Percentiles rank a stretch among this genome's conserved stretches.
Conservation (phyloP, 2,888 invertebrate genomes). For the Chouioia cunea region DNA sequence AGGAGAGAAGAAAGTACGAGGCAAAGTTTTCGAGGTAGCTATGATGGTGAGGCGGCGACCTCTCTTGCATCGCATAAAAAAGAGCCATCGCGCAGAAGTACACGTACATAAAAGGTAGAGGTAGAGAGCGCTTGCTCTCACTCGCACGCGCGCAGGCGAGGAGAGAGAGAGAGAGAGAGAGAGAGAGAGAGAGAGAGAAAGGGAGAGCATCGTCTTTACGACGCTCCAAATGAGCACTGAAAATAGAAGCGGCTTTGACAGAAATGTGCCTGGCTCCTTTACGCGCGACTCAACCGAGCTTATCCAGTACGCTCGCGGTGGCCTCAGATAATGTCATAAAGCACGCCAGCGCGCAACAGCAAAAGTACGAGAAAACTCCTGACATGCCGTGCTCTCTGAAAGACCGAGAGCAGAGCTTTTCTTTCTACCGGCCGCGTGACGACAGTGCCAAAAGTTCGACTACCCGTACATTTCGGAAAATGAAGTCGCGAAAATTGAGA, state of each 20-base stretch:
- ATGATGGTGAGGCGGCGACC: neutral
- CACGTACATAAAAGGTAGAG: constrained; percentile 24
- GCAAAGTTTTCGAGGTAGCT: neutral
- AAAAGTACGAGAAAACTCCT: constrained; percentile 6
- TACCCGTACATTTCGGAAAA: constrained; percentile 59
- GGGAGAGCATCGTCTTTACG: constrained; percentile 37
- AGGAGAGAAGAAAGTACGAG: neutral
- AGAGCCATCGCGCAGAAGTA: constrained; percentile 23
- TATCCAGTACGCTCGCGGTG: constrained; percentile 5
- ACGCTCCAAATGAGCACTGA: constrained; percentile 41
- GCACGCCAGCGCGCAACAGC: neutral
- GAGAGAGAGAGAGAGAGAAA: neutral
- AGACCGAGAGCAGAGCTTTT: constrained; percentile 18
- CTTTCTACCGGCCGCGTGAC: constrained; percentile 9
- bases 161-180: neutral
- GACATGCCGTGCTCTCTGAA: neutral
- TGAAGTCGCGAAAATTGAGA: constrained; percentile 64
- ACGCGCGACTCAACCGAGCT: constrained; percentile 31
- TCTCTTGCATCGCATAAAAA: neutral
- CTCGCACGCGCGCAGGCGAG: neutral
- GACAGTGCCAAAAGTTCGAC: constrained; percentile 46
- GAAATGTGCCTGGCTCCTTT: constrained; percentile 28
- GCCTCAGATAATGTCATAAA: constrained; percentile 37
- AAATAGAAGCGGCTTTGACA: constrained; percentile 41
- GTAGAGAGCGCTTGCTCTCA: too few relatives aligned